Evolutionary conservation across 2,888 invertebrate species (phyloP), one percentile per base, ranked within the genome.

Genomic region (Agonopterix subpropinquella): DNA sequence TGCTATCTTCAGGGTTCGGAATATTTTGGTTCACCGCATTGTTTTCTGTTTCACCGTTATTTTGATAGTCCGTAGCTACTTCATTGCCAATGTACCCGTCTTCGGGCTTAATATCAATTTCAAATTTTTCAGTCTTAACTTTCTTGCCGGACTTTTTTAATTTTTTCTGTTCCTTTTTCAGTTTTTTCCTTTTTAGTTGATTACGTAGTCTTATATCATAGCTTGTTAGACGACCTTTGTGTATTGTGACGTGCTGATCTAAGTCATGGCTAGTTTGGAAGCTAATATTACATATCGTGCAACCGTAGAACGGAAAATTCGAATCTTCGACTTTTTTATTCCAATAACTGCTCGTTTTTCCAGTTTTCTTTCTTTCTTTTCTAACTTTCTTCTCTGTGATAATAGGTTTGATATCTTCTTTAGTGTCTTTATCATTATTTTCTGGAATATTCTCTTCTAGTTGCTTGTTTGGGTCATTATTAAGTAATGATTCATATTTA

Each of bases 71-170:
- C 0, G 59, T 37, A 0, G 79, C 74, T 49, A 66, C 78, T 36
- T 80, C 80, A 1, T 64, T 77, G 5, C 86, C 86, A 36, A 86
- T 86, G 39, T 82, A 86, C 0, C 86, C 86, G 0, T 85, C 86
- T 61, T 86, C 86, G 0, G 86, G 85, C 53, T 86, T 86, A 0
- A 85, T 83, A 49, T 87, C 87, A 1, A 82, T 41, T 0, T 75
- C 75, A 0, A 55, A 47, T 2, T 66, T 62, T 0, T 61, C 63
- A 11, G 69, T 61, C 41, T 77, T 77, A 0, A 70, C 55, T 49
- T 67, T 67, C 44, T 54, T 55, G 0, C 57, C 53, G 7, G 68
- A 43, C 28, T 47, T 47, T 42, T 47, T 47, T 4, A 11, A 5
- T 15, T 42, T 42, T 41, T 79, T 82, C 47, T 79, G 78, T 11